Conservation (phyloP, 2,888 invertebrate species). For the Rhagonycha lutea region DNA sequence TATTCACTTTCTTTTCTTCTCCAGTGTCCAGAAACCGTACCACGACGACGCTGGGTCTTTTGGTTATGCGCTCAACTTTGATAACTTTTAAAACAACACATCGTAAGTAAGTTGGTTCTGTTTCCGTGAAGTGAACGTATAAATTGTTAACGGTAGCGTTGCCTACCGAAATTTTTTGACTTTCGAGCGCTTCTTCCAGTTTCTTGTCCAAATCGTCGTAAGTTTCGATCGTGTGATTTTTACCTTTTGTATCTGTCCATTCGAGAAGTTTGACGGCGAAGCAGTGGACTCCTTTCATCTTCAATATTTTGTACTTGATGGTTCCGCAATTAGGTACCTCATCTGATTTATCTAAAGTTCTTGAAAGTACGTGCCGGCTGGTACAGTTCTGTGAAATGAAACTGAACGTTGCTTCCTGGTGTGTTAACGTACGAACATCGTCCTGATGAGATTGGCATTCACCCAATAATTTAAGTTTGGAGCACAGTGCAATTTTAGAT, state of each 20-base stretch:
- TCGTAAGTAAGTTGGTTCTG: slow-evolving; percentile 57
- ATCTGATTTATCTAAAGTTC: slow-evolving; percentile 58
- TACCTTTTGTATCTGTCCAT: slow-evolving; percentile 46
- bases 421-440: not conserved
- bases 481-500: slow-evolving; percentile 60
- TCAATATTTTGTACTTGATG: slow-evolving; percentile 62
- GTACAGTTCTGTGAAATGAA: slow-evolving; percentile 59
- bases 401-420: not conserved
- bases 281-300: slow-evolving; percentile 64
- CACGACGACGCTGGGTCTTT: slow-evolving; percentile 43
- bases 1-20: slow-evolving; percentile 51
- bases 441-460: slow-evolving; percentile 55
- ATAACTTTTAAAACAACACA: slow-evolving; percentile 61
- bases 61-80: slow-evolving; percentile 41
- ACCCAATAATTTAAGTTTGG: slow-evolving; percentile 66
- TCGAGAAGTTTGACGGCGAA: slow-evolving; percentile 64
- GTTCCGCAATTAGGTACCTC: slow-evolving; percentile 60
- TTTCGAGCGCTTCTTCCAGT: slow-evolving; percentile 36
- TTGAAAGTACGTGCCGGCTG: slow-evolving; percentile 66
- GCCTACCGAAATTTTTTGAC: slow-evolving; percentile 40
- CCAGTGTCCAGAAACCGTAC: slow-evolving; percentile 68
- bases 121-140: slow-evolving; percentile 59
- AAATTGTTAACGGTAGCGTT: slow-evolving; percentile 60
- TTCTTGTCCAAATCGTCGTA: slow-evolving; percentile 33
- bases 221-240: slow-evolving; percentile 32